These are phyloP conservation scores for Bovichtus diacanthus DNA, from an alignment of 2,797 vertebrate genomes.

Conservation along the genomic window DNA sequence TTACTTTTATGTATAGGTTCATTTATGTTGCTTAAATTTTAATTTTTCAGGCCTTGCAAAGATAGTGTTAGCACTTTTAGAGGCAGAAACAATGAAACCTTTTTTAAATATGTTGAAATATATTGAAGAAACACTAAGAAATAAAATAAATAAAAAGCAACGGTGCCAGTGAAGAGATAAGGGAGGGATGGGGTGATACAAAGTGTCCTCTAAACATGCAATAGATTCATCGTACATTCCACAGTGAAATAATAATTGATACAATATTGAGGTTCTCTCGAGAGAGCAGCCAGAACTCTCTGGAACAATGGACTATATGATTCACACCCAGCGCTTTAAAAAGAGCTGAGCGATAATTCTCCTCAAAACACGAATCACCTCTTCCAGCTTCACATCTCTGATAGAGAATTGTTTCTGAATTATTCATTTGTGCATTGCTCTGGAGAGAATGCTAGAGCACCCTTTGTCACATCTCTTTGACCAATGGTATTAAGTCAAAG, in stretches of 20 bases:
- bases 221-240: too few species aligned
- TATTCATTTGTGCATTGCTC: constrained; percentile 61
- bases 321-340: constrained; percentile 26
- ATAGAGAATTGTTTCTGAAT: constrained; percentile 66
- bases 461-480: constrained; percentile 45
- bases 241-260: too few species aligned
- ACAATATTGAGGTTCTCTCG: constrained; percentile 43
- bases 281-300: constrained; percentile 35
- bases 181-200: neutral
- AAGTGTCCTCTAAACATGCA: constrained; percentile 2
- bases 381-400: constrained; percentile 52
- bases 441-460: constrained; percentile 6
- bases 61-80: constrained; percentile 22
- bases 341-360: constrained; percentile 52
- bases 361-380: constrained; percentile 57
- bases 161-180: neutral
- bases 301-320: constrained; percentile 15
- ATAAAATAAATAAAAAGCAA: neutral
- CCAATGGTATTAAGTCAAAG: constrained; percentile 54
- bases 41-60: neutral
- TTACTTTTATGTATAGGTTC: neutral
- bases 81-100: neutral
- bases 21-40: neutral
- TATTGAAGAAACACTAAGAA: neutral
- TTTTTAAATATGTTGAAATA: constrained; percentile 12